Percentiles rank a stretch among this genome's conserved stretches.
Evolutionary conservation across 2,113 vertebrate species (phyloP).

Genomic region (Dicentrarchus labrax): DNA sequence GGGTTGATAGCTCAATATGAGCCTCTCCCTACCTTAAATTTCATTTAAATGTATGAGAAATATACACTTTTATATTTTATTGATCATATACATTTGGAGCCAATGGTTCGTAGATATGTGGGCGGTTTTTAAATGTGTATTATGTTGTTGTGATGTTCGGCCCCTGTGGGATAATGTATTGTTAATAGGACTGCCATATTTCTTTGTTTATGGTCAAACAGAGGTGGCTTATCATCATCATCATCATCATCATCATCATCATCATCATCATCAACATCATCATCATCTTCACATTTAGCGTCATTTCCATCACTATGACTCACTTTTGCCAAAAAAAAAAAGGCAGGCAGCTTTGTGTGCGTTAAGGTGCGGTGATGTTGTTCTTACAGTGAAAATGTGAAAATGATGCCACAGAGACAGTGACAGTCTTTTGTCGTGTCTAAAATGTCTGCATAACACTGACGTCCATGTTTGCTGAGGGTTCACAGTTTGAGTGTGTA

Average conservation of each 20-base stretch:
- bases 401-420: background rate
- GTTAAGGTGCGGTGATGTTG: background rate
- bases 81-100: background rate
- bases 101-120: background rate
- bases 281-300: constrained; percentile 25
- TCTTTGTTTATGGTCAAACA: constrained; percentile 33
- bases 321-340: background rate
- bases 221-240: constrained; percentile 5
- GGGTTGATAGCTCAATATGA: background rate
- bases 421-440: background rate
- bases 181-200: background rate
- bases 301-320: constrained; percentile 12
- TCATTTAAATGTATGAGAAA: too few relatives aligned
- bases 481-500: constrained; percentile 2
- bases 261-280: constrained; percentile 23
- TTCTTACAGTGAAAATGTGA: background rate
- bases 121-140: background rate
- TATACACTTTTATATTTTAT: background rate
- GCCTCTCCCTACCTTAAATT: background rate
- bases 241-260: constrained; percentile 32
- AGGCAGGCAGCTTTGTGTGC: background rate
- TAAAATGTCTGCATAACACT: constrained; percentile 30
- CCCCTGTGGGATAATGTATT: background rate
- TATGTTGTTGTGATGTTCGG: background rate
- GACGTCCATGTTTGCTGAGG: constrained; percentile 8